Percentiles rank a stretch among this genome's conserved stretches.
Conservation (phyloP, 2,888 invertebrate species). For the Meiosimyza platycephala region DNA sequence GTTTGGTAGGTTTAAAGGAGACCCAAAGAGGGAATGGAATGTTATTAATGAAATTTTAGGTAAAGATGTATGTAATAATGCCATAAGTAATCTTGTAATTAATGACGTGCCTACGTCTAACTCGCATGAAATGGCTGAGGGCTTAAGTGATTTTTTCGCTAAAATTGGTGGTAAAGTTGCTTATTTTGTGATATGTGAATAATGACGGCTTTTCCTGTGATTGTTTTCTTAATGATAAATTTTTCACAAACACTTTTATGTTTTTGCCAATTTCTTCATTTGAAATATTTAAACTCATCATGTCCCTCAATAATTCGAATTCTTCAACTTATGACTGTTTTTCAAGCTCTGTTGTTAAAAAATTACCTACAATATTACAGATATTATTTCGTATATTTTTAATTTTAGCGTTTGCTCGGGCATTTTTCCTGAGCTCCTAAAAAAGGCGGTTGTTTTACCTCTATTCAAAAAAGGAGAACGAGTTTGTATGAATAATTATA, state of each 20-base stretch:
- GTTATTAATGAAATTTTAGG: neutral
- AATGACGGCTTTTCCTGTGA: neutral
- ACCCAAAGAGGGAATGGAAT: neutral
- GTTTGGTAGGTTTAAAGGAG: neutral
- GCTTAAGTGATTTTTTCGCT: neutral
- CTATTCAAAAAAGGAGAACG: neutral
- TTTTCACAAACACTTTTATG: neutral
- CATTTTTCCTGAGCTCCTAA: neutral
- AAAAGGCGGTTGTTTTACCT: neutral
- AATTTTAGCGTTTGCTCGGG: neutral
- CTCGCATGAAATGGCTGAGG: neutral
- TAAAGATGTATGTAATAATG: neutral
- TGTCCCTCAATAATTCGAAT: neutral
- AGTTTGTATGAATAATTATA: neutral
- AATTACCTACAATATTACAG: neutral
- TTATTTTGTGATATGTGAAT: neutral
- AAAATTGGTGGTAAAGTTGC: slow-evolving; percentile 2
- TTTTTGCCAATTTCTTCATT: neutral
- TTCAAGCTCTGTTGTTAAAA: neutral
- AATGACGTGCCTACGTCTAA: neutral
- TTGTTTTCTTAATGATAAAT: neutral
- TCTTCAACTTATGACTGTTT: slow-evolving; percentile 4
- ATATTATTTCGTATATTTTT: neutral
- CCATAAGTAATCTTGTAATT: neutral
- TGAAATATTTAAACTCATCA: neutral